Percentiles rank a stretch among this genome's conserved stretches.
Evolutionary conservation across 2,113 vertebrate species (phyloP).

Genomic region (Salvelinus alpinus): DNA sequence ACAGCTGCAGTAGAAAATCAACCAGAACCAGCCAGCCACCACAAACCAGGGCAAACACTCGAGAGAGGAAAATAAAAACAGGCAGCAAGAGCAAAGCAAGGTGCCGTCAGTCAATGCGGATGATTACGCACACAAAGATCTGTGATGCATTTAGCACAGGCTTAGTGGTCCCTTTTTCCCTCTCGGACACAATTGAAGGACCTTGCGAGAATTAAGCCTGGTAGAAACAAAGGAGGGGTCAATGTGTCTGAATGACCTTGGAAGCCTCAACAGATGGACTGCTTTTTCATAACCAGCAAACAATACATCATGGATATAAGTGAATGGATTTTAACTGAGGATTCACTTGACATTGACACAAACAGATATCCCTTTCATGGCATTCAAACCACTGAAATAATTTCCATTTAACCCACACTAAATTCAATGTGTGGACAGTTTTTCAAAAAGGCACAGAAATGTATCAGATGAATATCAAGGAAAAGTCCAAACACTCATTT

Average conservation of each 20-base stretch:
- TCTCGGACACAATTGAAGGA: no score
- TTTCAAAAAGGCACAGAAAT: no score
- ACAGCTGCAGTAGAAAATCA: neutral
- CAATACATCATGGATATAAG: neutral
- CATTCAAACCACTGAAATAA: no score
- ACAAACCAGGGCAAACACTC: neutral
- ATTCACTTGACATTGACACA: neutral
- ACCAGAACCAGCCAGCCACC: neutral
- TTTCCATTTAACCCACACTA: no score
- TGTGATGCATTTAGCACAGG: no score
- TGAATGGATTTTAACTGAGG: neutral
- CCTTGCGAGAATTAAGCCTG: no score
- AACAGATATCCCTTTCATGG: no score
- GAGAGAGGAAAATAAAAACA: neutral
- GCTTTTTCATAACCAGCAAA: neutral
- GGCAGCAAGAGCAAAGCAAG: no score
- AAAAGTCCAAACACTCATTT: neutral
- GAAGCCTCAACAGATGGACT: neutral
- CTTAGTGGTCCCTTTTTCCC: no score
- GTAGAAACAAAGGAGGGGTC: neutral
- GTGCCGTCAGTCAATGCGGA: no score
- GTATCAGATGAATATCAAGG: neutral
- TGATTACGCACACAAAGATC: no score
- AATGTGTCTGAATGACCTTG: neutral
- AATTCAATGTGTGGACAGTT: no score